Evolutionary conservation across 64 coral and sea anemone genomes (phyloP).

Genomic region (Montipora cactus): DNA sequence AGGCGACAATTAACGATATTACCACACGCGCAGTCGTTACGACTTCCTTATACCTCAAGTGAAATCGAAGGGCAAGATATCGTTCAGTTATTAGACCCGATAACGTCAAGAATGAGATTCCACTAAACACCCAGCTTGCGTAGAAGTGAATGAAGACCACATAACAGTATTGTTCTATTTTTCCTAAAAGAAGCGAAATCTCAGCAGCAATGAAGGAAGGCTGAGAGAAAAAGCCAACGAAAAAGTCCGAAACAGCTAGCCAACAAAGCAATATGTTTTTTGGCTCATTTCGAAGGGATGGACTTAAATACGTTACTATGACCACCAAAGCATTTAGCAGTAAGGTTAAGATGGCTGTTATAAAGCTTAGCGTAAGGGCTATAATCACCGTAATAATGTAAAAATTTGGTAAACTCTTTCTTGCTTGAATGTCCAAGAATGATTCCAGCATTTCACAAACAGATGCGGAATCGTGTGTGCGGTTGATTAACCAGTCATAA

Average conservation of each 20-base stretch:
- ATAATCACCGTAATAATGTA: background rate
- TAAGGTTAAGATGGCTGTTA: background rate
- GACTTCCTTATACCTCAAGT: conserved; percentile 75
- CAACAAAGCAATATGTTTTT: conserved; percentile 62
- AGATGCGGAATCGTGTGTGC: no score
- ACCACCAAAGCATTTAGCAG: conserved; percentile 56
- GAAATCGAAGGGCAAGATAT: conserved; percentile 71
- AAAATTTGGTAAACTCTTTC: background rate
- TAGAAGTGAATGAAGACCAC: conserved; percentile 63
- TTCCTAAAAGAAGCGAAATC: conserved; percentile 21
- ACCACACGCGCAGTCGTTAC: conserved; percentile 57
- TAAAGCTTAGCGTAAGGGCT: background rate
- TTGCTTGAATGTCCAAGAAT: background rate
- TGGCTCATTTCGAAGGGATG: conserved; percentile 44
- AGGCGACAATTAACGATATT: conserved; percentile 40
- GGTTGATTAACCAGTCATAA: background rate
- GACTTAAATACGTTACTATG: conserved; percentile 25
- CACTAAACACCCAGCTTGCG: conserved; percentile 68
- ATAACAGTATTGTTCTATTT: conserved; percentile 31
- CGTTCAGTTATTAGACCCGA: conserved; percentile 73
- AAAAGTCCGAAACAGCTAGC: conserved; percentile 74
- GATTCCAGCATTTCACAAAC: conserved; percentile 10
- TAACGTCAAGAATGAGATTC: conserved; percentile 81
- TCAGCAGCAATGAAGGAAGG: conserved; percentile 49
- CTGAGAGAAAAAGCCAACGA: conserved; percentile 61